These are phyloP conservation scores for Ovibos moschatus DNA, from an alignment of 2,113 vertebrate species.

Conservation along the genomic window DNA sequence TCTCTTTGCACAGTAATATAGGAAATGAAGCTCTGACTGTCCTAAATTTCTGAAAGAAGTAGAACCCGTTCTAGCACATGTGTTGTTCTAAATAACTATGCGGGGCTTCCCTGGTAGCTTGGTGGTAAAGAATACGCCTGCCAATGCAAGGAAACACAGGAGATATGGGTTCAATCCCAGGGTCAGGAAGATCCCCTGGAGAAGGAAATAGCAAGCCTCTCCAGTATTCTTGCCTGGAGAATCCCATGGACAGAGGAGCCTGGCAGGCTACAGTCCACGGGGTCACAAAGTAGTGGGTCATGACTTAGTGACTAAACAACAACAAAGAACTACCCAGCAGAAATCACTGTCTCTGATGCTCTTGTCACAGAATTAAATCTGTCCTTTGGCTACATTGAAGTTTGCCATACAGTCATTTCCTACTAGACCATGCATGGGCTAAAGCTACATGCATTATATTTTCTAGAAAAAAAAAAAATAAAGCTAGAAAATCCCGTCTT, in stretches of 20 bases:
- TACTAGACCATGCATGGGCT: background rate
- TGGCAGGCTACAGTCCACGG: background rate
- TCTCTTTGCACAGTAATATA: background rate
- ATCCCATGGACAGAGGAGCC: background rate
- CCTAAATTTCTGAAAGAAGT: background rate
- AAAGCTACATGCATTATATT: background rate
- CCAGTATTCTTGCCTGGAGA: background rate
- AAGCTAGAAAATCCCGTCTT: background rate
- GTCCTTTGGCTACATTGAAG: background rate
- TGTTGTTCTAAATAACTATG: background rate
- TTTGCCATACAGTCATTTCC: background rate
- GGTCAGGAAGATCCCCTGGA: background rate
- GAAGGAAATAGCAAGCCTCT: background rate
- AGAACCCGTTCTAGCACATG: background rate
- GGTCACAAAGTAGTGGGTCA: background rate
- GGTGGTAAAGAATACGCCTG: background rate
- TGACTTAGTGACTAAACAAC: background rate
- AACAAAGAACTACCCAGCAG: background rate
- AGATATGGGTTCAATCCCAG: background rate
- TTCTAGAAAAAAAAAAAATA: background rate
- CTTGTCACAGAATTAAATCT: constrained; percentile 6
- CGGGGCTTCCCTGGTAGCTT: background rate
- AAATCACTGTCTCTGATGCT: background rate
- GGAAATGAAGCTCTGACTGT: background rate
- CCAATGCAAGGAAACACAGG: background rate